Evolutionary conservation across 2,113 vertebrate species (phyloP), one percentile per base, ranked within the genome.

Genomic region (Athene noctua): DNA sequence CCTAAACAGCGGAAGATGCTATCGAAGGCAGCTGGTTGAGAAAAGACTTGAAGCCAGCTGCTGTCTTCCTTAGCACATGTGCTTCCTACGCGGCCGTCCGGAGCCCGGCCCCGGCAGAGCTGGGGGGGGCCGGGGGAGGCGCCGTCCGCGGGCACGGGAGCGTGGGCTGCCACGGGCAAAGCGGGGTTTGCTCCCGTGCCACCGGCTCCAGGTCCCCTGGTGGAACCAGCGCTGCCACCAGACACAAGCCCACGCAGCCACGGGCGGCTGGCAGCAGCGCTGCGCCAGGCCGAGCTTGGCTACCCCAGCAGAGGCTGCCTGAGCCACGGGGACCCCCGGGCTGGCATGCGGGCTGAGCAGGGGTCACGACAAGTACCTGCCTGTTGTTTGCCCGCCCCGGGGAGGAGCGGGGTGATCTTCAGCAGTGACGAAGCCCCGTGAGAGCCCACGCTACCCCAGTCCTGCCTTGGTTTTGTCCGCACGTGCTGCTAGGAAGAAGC

Each of bases 81-180:
- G 90, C 62, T 68, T 63, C 13, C 3, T 5, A 1, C 2, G 0
- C 15, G 7, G 42, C 25, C 0, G 0, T 11, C 21, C 46, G 23
- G 79, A 91, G 21, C 38, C 47, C 62, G 80, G 72, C 22, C 44
- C 44, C 1, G 3, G 72, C 54, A 10, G n/a, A 11, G 74, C 2
- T 3, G 36, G 62, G 55, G 34, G 2, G 22, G n/a, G 29, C 23
- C 1, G 3, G 54, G 44, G 11, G 21, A 25, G 8, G 51, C 46
- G 17, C 34, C 2, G 6, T 20, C 30, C 6, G 0, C 11, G 0
- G 1, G 52, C 19, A 27, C 1, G 0, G 34, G 11, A 15, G 5
- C 2, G 0, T 13, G 23, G 73, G 78, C 62, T 44, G 42, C 47
- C 49, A 12, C 0, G 0, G 51, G 30, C 34, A 72, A 4, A 40